Conservation (phyloP, 2,113 vertebrate genomes). For the Amia ocellicauda region DNA sequence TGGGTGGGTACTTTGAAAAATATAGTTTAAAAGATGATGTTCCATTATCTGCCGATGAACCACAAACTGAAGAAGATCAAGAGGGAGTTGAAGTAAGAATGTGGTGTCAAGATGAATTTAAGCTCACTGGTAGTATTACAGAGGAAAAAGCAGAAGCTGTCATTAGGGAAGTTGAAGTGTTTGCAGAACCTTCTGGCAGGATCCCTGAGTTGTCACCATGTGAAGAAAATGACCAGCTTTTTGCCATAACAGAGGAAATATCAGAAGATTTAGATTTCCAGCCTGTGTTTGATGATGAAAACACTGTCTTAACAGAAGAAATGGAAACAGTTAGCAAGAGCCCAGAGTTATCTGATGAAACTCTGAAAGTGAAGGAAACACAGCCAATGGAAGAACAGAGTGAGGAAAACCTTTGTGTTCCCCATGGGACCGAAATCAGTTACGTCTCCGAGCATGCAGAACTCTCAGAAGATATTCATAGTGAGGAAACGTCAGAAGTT, state of each 20-base stretch:
- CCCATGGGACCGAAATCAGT: background rate
- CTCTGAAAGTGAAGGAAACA: slow-evolving; percentile 7
- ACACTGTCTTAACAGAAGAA: slow-evolving; percentile 1
- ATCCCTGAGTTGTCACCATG: slow-evolving; percentile 57
- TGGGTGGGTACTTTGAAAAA: slow-evolving; percentile 86
- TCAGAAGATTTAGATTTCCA: slow-evolving; percentile 11
- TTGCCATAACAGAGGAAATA: background rate
- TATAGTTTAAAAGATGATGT: slow-evolving; percentile 86
- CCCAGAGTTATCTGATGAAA: slow-evolving; percentile 18
- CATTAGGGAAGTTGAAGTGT: slow-evolving; percentile 7
- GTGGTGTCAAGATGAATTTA: slow-evolving; percentile 62
- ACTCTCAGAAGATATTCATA: no score
- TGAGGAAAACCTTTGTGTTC: background rate
- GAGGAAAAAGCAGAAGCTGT: slow-evolving; percentile 38
- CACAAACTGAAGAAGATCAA: slow-evolving; percentile 41
- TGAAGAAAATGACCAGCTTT: slow-evolving; percentile 34
- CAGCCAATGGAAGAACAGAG: slow-evolving; percentile 22
- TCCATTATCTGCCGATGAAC: slow-evolving; percentile 44
- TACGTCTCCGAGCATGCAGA: background rate
- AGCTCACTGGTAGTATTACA: slow-evolving; percentile 59
- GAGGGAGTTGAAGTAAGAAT: slow-evolving; percentile 41
- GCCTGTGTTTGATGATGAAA: background rate
- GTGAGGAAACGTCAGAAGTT: background rate
- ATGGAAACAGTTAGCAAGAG: slow-evolving; percentile 19
- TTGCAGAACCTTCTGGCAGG: slow-evolving; percentile 60